phyloP scores from a whole-genome alignment of 2,113 vertebrate genomes.

The Gobius niger region DNA sequence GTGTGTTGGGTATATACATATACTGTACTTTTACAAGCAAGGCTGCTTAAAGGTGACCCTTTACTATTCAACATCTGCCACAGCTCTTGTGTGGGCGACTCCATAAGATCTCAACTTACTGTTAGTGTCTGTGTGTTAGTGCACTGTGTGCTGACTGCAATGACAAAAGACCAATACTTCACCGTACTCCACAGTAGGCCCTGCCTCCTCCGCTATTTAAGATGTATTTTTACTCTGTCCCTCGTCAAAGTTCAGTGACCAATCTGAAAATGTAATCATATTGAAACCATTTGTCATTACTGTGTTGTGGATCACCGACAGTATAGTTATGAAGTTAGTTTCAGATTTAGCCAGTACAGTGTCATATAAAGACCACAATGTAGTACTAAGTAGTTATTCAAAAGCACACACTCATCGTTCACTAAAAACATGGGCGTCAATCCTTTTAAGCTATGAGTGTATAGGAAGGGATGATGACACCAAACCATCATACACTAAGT shows the following conservation, averaged over 20 bases:
- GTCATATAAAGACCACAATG: constrained; percentile 46
- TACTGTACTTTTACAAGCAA: constrained; percentile 68
- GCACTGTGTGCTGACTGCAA: constrained; percentile 16
- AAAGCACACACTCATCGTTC: constrained; percentile 35
- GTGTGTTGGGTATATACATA: constrained; percentile 57
- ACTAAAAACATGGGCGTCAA: constrained; percentile 17
- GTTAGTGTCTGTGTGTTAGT: not conserved
- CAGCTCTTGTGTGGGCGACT: constrained; percentile 41
- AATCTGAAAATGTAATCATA: constrained; percentile 39
- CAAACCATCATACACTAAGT: not conserved
- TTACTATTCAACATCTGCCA: constrained; percentile 57
- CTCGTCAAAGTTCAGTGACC: constrained; percentile 29
- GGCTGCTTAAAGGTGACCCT: constrained; percentile 62
- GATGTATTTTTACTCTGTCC: constrained; percentile 33
- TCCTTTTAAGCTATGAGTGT: not conserved
- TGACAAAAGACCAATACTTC: constrained; percentile 29
- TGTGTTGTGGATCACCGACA: constrained; percentile 23
- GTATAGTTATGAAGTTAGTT: constrained; percentile 32
- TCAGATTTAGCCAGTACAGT: constrained; percentile 33
- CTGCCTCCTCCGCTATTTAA: constrained; percentile 23
- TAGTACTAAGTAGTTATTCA: constrained; percentile 35
- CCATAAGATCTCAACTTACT: constrained; percentile 35
- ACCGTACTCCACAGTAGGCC: constrained; percentile 29
- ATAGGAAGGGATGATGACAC: not conserved
- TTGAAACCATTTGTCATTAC: constrained; percentile 57